Evolutionary conservation across 2,113 vertebrate genomes (phyloP), one percentile per base, ranked within the genome.

Genomic region (Hymenochirus boettgeri): DNA sequence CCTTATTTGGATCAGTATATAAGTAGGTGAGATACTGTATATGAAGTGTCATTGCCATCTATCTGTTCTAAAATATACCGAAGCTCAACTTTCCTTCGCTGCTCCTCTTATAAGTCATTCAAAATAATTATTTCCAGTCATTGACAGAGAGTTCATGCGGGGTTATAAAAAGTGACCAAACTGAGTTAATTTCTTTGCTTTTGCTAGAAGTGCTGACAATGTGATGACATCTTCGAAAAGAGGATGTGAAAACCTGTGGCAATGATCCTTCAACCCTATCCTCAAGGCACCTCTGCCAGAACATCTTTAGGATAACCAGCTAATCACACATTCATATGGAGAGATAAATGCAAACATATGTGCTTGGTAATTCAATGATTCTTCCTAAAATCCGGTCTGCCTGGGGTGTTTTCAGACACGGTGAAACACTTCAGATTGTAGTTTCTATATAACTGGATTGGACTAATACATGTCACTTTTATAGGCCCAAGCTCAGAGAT

Each of bases 111-210:
- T 21, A 52, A 52, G 19, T 19, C 22, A 54, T 53, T 62, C 21
- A 52, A 31, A 55, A 39, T 46, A 39, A 22, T 45, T 11, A 57
- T 29, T 37, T 15, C 29, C 24, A 37, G 46, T 57, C 26, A 31
- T 42, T 66, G 54, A 22, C n/a, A 50, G 46, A 58, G 31, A 50
- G 63, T 31, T 66, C 63, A 58, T 26, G 21, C 51, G 45, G 55
- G 63, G 63, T 66, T 66, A 66, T 51, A 29, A 58, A 58, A 58
- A 39, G 45, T 66, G 63, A 66, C 54, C 55, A 58, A 21, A 46
- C 39, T 31, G 26, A 21, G 24, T 35, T 27, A 45, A 57, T 48
- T 22, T 48, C 17, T 47, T 61, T 61, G 5, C 18, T 22, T 4
- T 15, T 48, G 25, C 19, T 22, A 19, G 47, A 66, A 55, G 54